Evolutionary conservation across 2,797 vertebrate species (phyloP).

Genomic region (Myotis planiceps): DNA sequence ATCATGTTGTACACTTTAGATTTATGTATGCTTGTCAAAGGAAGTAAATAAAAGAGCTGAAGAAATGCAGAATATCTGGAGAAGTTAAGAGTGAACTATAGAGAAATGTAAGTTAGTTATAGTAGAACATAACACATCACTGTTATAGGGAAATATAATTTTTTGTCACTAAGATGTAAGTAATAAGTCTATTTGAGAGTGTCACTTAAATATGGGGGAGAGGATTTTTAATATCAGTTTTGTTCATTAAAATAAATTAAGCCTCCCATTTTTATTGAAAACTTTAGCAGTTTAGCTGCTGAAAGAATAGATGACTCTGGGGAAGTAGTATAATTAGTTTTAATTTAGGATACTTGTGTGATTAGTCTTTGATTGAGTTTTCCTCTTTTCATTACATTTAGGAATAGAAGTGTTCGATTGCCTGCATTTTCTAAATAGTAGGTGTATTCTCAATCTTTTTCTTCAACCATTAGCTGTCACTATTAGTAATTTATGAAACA

Average conservation of each 20-base stretch:
- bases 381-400: neutral
- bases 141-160: neutral
- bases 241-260: conserved; percentile 2
- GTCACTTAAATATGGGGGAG: neutral
- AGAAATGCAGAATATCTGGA: neutral
- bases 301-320: neutral
- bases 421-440: conserved; percentile 8
- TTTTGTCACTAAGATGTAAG: neutral
- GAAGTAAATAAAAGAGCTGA: neutral
- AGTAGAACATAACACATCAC: neutral
- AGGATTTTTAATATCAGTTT: neutral
- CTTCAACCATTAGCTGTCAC: neutral
- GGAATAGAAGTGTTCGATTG: neutral
- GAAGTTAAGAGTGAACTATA: neutral
- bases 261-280: conserved; percentile 27
- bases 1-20: neutral
- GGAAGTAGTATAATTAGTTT: conserved; percentile 34
- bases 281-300: neutral
- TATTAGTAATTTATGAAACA: neutral
- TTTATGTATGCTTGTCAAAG: neutral
- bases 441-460: neutral
- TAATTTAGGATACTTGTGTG: conserved; percentile 27
- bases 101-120: neutral
- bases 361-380: conserved; percentile 32
- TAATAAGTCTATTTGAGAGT: neutral